Evolutionary conservation across 2,113 vertebrate species (phyloP).

Genomic region (Grantiella picta): DNA sequence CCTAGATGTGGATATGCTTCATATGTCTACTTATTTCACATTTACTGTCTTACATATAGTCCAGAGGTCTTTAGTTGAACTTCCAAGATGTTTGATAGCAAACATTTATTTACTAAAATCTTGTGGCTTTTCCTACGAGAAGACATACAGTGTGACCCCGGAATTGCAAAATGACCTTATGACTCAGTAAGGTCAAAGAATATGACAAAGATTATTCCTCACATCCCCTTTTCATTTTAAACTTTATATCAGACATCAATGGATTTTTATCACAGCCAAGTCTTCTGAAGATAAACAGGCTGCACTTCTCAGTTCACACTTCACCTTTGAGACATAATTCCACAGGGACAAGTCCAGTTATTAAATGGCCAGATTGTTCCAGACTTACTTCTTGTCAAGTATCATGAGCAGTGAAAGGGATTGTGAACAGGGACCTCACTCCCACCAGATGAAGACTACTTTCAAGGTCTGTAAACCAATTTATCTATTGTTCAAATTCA

Average conservation of each 20-base stretch:
- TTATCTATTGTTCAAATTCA: background rate
- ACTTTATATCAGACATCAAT: background rate
- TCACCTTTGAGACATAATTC: background rate
- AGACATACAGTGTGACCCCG: background rate
- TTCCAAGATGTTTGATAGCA: background rate
- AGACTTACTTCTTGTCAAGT: background rate
- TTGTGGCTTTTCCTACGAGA: background rate
- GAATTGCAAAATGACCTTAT: background rate
- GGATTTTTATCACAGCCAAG: background rate
- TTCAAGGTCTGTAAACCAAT: background rate
- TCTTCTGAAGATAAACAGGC: background rate
- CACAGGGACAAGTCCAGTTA: background rate
- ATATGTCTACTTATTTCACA: fast-evolving
- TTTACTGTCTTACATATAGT: background rate
- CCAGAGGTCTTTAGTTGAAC: background rate
- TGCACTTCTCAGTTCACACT: background rate
- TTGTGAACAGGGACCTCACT: background rate
- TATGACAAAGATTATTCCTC: background rate
- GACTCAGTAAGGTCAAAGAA: background rate
- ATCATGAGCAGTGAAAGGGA: background rate
- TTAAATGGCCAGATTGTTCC: background rate
- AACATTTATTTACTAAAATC: background rate
- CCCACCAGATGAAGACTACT: background rate
- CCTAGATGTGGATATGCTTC: background rate
- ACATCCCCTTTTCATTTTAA: background rate